Conservation (phyloP, 92 coral and sea anemone species). For the Isaurus tuberculatus region DNA sequence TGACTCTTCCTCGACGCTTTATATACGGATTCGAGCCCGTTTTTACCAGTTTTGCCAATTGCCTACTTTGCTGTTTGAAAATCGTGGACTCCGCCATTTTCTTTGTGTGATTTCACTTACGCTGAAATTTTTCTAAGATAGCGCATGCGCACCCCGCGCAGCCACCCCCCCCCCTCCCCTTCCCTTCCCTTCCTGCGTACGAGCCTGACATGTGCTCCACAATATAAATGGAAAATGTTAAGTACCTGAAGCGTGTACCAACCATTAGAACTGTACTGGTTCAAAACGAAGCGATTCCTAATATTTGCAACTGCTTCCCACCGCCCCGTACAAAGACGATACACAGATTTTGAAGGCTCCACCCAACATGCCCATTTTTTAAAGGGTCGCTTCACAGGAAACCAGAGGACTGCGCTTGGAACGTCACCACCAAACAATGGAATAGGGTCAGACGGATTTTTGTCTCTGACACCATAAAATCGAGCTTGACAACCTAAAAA, state of each 20-base stretch:
- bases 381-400: neutral
- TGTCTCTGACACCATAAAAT: neutral
- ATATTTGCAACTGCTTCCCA: neutral
- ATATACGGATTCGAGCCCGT: too few relatives aligned
- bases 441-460: neutral
- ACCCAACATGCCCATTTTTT: neutral
- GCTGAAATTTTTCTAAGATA: too few relatives aligned
- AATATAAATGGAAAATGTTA: too few relatives aligned
- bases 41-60: too few relatives aligned
- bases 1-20: too few relatives aligned
- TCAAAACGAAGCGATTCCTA: neutral
- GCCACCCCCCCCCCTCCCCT: too few relatives aligned
- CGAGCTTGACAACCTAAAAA: constrained; percentile 1
- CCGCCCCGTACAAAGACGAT: constrained; percentile 9
- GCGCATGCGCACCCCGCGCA: too few relatives aligned
- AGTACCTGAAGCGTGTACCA: neutral
- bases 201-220: neutral
- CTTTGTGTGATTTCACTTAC: too few relatives aligned
- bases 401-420: neutral
- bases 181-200: too few relatives aligned
- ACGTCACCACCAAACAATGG: constrained; percentile 18
- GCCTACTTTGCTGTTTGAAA: too few relatives aligned
- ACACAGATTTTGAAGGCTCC: neutral
- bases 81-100: too few relatives aligned
- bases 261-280: neutral